Base-by-base conservation (phyloP, 2,888 invertebrate genomes). In the Electrophaes corylata region DNA sequence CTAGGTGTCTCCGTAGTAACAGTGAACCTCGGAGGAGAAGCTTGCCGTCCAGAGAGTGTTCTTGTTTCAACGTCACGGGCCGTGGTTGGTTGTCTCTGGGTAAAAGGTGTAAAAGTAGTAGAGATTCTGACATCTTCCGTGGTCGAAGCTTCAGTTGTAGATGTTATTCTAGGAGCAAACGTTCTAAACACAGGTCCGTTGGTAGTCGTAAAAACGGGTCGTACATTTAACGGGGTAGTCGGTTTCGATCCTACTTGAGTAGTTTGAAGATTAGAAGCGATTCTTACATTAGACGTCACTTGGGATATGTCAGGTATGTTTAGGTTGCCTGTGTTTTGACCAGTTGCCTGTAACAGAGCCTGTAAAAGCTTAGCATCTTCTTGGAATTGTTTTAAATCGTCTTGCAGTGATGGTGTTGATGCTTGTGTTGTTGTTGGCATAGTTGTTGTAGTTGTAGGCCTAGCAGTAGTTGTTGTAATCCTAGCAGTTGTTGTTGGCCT, bases 321-420 rank as follows among this genome's bases (percentile, higher is more conserved):
- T 4, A 76, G 60, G 61, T 72, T 76, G 31, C 68, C 73, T 54
- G 70, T 65, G 64, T 83, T 89, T 71, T 88, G 81, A 58, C 83
- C 82, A 43, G 86, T 85, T 10, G 84, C 83, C 75, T 90, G 86
- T 73, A 91, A 79, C 58, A 90, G 73, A 52, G 88, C 89, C 78
- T 92, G 81, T 73, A 91, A 76, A 65, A 91, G 74, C 70, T 84
- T 83, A 41, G 86, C 77, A 65, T 92, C 90, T 73, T 90, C 87
- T 76, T 86, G 81, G 51, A 87, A 73, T 70, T 84, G 84, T 75
- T 78, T 84, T n/a, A 88, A 67, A 41, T 91, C 87, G 40, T 84
- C 82, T 60, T 79, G 74, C 43, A 83, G 67, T 26, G 81, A 76
- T 60, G 75, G 75, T 74, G 83, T 79, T 51, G 75, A 70, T 40